Percentiles rank a stretch among this genome's conserved stretches.
phyloP scores from a whole-genome alignment of 2,797 vertebrate species.

The Microhierax caerulescens region DNA sequence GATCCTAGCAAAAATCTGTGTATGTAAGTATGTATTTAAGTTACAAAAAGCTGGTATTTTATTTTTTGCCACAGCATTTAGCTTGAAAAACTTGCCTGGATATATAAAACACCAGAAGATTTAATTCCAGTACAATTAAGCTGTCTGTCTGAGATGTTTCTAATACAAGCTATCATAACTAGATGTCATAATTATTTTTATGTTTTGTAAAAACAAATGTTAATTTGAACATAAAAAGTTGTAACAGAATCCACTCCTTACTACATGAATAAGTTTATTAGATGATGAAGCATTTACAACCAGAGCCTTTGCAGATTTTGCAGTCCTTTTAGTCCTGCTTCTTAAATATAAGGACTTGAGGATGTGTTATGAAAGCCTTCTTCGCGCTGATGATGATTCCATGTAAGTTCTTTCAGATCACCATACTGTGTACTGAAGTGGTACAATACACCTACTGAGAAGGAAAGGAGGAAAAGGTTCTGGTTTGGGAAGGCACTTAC shows the following conservation, averaged over 20 bases:
- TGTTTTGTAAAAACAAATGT: neutral
- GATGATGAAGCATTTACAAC: neutral
- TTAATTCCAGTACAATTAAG: neutral
- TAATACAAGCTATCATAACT: neutral
- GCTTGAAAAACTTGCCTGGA: neutral
- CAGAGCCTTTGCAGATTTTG: neutral
- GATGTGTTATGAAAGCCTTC: neutral
- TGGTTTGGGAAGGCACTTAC: neutral
- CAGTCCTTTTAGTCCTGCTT: neutral
- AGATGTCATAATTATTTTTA: neutral
- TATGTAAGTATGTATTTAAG: neutral
- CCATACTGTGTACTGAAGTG: neutral
- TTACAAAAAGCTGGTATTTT: neutral
- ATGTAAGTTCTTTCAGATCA: neutral
- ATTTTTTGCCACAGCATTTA: neutral
- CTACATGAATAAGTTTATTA: neutral
- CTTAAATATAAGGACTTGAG: neutral
- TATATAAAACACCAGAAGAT: neutral
- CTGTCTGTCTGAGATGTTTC: neutral
- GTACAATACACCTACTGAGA: accelerated
- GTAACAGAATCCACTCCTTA: neutral
- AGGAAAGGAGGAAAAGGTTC: neutral
- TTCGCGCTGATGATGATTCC: neutral
- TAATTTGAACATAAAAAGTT: neutral
- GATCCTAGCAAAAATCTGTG: neutral